Evolutionary conservation across 1,140 invertebrate species (phyloP), one percentile per base, ranked within the genome.

Genomic region (Sarcophaga bullata): DNA sequence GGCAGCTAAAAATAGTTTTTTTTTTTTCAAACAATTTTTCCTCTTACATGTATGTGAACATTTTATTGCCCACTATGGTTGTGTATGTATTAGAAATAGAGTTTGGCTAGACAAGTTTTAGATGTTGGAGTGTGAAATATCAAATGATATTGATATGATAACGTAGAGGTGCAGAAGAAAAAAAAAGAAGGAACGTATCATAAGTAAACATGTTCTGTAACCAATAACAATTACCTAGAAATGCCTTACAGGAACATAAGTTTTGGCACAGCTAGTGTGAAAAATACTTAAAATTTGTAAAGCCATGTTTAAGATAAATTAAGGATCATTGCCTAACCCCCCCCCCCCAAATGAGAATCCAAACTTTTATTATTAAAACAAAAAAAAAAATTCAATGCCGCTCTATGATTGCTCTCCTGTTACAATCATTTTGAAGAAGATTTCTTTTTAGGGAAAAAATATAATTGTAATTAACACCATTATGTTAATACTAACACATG

Each of bases 81-180:
- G 15, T 54, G 52, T 54, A 54, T 58, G 4, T 58, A n/a, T 58
- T 6, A n/a, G 15, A n/a, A 58, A 58, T 13, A n/a, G 54, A n/a
- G 6, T 58, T 58, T 58, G 15, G 54, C 54, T 58, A 58, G 25
- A 37, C 13, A 58, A 58, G 54, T 58, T 58, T 58, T n/a, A 7
- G 54, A 6, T 58, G 54, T 58, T 58, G 54, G 54, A 58, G 54
- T 58, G 11, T 58, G 54, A 58, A 58, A 58, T 58, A 58, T 58
- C 54, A 13, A 58, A 13, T 58, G 54, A 58, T 58, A 58, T 2
- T 58, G 54, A 58, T 58, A 58, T 10, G 54, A n/a, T 58, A 58
- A 58, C 54, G 54, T 58, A 58, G 54, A 15, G 15, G n/a, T 58
- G n/a, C 54, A 58, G 15, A 6, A 58, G 15, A 58, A 6, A 58